A percentile compares a stretch with the other conserved stretches of the same genome.
phyloP scores from a whole-genome alignment of 2,113 vertebrate species.

The Nesoenas mayeri region DNA sequence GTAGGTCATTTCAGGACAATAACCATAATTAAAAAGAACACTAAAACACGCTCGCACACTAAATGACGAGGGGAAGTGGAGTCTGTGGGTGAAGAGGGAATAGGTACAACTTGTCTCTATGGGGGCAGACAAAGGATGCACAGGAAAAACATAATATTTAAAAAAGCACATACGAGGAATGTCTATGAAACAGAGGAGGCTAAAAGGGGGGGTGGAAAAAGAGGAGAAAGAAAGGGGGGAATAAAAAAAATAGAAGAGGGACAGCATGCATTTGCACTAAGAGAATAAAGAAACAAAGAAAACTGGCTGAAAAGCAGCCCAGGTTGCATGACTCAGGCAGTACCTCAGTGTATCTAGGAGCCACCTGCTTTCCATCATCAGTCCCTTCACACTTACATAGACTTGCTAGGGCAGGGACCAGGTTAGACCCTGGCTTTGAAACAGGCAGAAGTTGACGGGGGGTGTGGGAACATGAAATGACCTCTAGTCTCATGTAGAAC shows the following conservation, averaged over 20 bases:
- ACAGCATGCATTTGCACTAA: not conserved
- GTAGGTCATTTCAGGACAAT: slow-evolving; percentile 12
- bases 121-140: not conserved
- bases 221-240: not conserved
- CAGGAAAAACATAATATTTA: not conserved
- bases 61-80: not conserved
- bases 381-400: not conserved
- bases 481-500: not conserved
- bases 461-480: not conserved
- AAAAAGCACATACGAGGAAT: not conserved
- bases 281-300: not conserved
- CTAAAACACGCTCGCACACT: not conserved
- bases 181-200: not conserved
- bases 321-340: not conserved
- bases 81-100: not conserved
- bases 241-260: not conserved
- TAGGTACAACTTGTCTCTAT: not conserved
- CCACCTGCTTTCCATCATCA: not conserved
- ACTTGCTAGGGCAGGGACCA: not conserved
- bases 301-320: not conserved
- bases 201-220: no score
- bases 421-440: accelerated
- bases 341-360: not conserved
- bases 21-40: not conserved
- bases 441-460: not conserved